Base-by-base conservation (phyloP, 2,797 vertebrate genomes). In the Coregonus ussuriensis region DNA sequence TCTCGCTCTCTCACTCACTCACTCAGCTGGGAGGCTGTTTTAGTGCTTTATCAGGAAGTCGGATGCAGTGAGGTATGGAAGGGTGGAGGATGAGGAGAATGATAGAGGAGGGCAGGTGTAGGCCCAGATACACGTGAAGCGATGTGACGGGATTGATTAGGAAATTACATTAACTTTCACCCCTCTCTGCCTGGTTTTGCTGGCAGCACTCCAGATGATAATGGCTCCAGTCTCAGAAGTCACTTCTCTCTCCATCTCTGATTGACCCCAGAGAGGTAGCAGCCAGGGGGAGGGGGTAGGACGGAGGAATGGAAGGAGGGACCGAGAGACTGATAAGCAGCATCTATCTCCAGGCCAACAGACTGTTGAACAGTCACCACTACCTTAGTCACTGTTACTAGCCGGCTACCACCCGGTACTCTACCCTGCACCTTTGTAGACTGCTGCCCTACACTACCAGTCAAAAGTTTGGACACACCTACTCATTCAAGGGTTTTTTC, bases 101-200 rank as follows among this genome's bases (percentile, higher is more conserved):
- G 2, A 74, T 7, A 88, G 88, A 84, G 33, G 72, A 79, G 21
- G 1, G 74, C 4, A 88, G 88, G 90, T 87, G 15, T 73, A 62
- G 72, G 18, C 33, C 7, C 29, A 29, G 72, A 74, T 74, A 21
- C 72, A 41, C 2, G 18, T 59, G 65, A 79, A 71, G 75, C 47
- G 78, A 84, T 82, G 63, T 76, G 21, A 78, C n/a, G 71, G 74
- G 83, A 92, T 89, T 92, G 90, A 93, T 93, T 89, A 86, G 53
- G 56, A 86, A 91, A 93, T 92, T 86, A 78, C 89, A 93, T 93
- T 93, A 91, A 91, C 88, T 62, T 88, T 89, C 84, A 82, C 82
- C 87, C 86, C 51, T 74, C 69, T 79, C 65, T 68, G 83, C 74
- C 76, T 75, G 54, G 21, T 74, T 79, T 82, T 69, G 35, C 54